Base-by-base conservation (phyloP, 2,797 vertebrate genomes). In the Lithobates sylvaticus region DNA sequence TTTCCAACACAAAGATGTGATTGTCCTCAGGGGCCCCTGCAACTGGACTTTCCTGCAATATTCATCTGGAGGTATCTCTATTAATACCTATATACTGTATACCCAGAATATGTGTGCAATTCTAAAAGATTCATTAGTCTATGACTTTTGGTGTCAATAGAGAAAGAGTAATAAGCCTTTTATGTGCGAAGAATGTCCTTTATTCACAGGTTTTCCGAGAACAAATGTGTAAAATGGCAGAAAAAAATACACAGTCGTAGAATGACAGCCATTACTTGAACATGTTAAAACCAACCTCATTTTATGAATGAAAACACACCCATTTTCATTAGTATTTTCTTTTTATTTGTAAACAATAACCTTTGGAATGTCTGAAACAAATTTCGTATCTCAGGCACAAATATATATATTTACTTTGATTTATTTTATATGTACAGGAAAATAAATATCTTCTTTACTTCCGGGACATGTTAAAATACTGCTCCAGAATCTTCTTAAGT, bases 311-410 rank as follows among this genome's bases (percentile, higher is more conserved):
- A 81, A 82, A 81, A 74, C 54, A 81, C 72, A 61, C 78, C 6
- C 42, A 81, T 82, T 71, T 76, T 83, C 74, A 78, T 68, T 54
- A 77, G 76, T 13, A 65, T 78, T 87, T 83, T 86, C 54, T 83
- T 79, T 64, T 75, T 71, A 81, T 68, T 81, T 84, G 74, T 85
- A 81, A 88, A 88, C 71, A 88, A 86, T 85, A 81, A 68, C 84
- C 83, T 86, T 88, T 88, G 84, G 82, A 79, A 88, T 86, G 76
- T 88, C 80, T 86, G 81, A 79, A 86, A 58, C 83, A 68, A 34
- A 42, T 72, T 42, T 18, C 65, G 39, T 61, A 75, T 86, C 81
- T 78, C 81, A 85, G 72, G 36, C 76, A 88, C 80, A 83, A 77
- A 78, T 87, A 83, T 87, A 87, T 85, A 83, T 77, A 50, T 34